Conservation (phyloP, 2,888 invertebrate species). For the Barypeithes pellucidus region DNA sequence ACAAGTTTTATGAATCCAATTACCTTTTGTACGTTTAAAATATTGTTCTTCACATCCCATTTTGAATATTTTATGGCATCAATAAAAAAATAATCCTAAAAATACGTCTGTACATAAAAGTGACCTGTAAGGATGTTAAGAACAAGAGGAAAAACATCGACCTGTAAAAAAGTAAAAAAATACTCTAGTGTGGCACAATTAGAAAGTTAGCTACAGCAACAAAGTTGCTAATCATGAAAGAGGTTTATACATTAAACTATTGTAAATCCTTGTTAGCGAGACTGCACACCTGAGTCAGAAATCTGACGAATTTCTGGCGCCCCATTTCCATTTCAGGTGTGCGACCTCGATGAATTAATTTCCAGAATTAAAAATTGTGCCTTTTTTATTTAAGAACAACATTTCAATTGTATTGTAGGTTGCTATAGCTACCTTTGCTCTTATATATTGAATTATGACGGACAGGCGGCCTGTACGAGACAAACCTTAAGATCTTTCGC, state of each 20-base stretch:
- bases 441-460: constrained; percentile 63
- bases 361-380: too few species aligned
- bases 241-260: too few species aligned
- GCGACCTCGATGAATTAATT: too few species aligned
- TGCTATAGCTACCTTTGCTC: constrained; percentile 12
- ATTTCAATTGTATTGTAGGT: too few species aligned
- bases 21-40: background rate
- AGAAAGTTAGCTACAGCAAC: constrained; percentile 6
- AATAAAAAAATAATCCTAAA: background rate
- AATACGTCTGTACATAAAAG: constrained; percentile 22
- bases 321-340: too few species aligned
- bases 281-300: too few species aligned
- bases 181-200: background rate
- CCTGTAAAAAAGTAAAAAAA: constrained; percentile 7
- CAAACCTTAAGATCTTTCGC: constrained; percentile 86
- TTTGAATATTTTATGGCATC: constrained; percentile 16
- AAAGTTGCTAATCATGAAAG: background rate
- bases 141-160: background rate
- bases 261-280: too few species aligned
- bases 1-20: background rate
- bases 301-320: too few species aligned
- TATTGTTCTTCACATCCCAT: constrained; percentile 17
- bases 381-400: too few species aligned
- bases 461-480: constrained; percentile 80
- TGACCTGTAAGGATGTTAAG: constrained; percentile 5